Percentiles rank a stretch among this genome's conserved stretches.
Evolutionary conservation across 1,140 invertebrate species (phyloP).

Genomic region (Scaptomyza graminum): DNA sequence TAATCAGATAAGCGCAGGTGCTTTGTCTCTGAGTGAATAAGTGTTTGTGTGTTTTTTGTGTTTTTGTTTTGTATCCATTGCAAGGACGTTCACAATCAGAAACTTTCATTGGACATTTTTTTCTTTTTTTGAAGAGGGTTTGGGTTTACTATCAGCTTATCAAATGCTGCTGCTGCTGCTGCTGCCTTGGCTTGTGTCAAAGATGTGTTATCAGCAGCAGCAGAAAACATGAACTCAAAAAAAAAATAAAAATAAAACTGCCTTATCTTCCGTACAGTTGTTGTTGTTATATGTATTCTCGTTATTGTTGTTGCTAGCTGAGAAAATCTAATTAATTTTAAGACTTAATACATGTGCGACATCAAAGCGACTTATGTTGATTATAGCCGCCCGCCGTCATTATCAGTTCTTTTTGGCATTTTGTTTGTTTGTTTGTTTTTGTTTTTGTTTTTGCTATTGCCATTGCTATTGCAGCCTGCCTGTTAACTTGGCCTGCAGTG

Average conservation of each 20-base stretch:
- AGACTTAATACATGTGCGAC: constrained; percentile 75
- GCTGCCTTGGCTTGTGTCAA: constrained; percentile 53
- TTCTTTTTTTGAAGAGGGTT: neutral
- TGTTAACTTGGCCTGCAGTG: constrained; percentile 43
- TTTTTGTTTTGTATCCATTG: constrained; percentile 21
- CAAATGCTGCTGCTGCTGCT: constrained; percentile 37
- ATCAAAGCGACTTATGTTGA: constrained; percentile 76
- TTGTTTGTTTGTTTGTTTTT: too few species aligned
- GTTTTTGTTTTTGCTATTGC: too few species aligned
- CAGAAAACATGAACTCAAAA: constrained; percentile 29
- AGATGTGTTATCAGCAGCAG: constrained; percentile 73
- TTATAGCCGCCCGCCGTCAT: constrained; percentile 49
- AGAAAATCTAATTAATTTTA: constrained; percentile 76
- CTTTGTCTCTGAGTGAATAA: neutral
- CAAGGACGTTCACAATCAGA: constrained; percentile 70
- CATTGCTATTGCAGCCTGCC: constrained; percentile 10
- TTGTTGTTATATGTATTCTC: constrained; percentile 4
- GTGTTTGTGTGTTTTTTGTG: constrained; percentile 5
- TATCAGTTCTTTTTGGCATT: constrained; percentile 38
- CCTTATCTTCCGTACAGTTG: constrained; percentile 50
- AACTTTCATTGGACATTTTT: too few species aligned
- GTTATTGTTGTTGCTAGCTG: constrained; percentile 18
- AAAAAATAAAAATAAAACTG: constrained; percentile 18
- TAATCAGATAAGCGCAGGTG: constrained; percentile 41
- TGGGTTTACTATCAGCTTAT: constrained; percentile 56